phyloP scores from a whole-genome alignment of 2,888 invertebrate species.

The Spisula solida region DNA sequence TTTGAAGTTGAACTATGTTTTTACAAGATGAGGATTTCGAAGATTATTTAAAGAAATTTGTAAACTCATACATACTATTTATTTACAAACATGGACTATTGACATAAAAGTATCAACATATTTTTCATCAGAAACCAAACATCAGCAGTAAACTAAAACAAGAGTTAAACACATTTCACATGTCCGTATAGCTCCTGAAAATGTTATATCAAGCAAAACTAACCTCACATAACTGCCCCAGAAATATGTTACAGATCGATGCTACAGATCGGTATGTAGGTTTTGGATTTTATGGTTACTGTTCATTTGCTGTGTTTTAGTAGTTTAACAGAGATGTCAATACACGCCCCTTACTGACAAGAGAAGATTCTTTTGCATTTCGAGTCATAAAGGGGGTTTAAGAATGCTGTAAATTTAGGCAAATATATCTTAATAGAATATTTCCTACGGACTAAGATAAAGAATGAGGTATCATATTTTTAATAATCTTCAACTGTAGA shows the following conservation, averaged over 20 bases:
- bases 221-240: conserved; percentile 13
- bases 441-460: background rate
- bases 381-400: too few relatives aligned
- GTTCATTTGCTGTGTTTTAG: background rate
- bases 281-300: background rate
- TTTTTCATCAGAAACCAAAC: too few relatives aligned
- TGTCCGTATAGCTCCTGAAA: background rate
- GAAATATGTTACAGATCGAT: background rate
- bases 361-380: too few relatives aligned
- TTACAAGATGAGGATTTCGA: too few relatives aligned
- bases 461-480: background rate
- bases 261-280: background rate
- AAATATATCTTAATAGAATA: background rate
- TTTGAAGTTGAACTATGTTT: too few relatives aligned
- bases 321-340: too few relatives aligned
- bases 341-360: too few relatives aligned
- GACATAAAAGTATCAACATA: too few relatives aligned
- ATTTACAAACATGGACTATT: too few relatives aligned
- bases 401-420: background rate
- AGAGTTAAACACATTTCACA: background rate
- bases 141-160: background rate
- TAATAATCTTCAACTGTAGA: too few relatives aligned
- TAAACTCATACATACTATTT: too few relatives aligned
- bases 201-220: conserved; percentile 12
- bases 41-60: too few relatives aligned